Evolutionary conservation across 2,888 invertebrate genomes (phyloP).

Genomic region (Rhamnusium bicolor): DNA sequence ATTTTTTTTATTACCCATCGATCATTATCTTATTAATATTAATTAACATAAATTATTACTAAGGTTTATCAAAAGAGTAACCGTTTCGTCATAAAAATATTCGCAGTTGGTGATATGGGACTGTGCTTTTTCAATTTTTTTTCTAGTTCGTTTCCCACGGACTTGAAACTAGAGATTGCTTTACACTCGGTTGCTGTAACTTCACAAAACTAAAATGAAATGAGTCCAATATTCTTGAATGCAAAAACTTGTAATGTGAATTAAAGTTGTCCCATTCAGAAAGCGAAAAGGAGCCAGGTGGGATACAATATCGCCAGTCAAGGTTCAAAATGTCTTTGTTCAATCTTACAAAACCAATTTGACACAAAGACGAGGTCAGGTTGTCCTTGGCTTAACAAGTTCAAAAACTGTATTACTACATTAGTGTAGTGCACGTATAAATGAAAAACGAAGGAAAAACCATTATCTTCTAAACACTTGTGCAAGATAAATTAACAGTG

Average conservation of each 20-base stretch:
- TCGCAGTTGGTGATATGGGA: too few species aligned
- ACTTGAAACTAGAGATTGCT: not conserved
- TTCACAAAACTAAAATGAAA: not conserved
- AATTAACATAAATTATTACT: too few species aligned
- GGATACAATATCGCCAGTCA: conserved; percentile 18
- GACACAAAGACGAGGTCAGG: conserved; percentile 20
- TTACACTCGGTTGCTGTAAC: too few species aligned
- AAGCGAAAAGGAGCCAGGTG: not conserved
- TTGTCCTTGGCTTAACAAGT: conserved; percentile 22
- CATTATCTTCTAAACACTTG: not conserved
- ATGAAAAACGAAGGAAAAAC: not conserved
- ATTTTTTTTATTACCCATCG: too few species aligned
- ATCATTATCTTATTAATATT: too few species aligned
- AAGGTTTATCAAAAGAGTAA: too few species aligned
- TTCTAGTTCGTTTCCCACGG: not conserved
- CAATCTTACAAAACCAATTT: conserved; percentile 18
- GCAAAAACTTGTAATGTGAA: not conserved
- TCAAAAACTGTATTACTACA: conserved; percentile 2
- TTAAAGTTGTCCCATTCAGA: conserved; percentile 5
- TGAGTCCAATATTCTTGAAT: not conserved
- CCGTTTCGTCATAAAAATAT: too few species aligned
- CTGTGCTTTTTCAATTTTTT: too few species aligned
- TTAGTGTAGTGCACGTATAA: not conserved
- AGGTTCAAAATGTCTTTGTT: conserved; percentile 27
- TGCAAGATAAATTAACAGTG: not conserved